Percentiles rank a stretch among this genome's conserved stretches.
phyloP scores from a whole-genome alignment of 2,797 vertebrate genomes.

The Enteromius argenteus region DNA sequence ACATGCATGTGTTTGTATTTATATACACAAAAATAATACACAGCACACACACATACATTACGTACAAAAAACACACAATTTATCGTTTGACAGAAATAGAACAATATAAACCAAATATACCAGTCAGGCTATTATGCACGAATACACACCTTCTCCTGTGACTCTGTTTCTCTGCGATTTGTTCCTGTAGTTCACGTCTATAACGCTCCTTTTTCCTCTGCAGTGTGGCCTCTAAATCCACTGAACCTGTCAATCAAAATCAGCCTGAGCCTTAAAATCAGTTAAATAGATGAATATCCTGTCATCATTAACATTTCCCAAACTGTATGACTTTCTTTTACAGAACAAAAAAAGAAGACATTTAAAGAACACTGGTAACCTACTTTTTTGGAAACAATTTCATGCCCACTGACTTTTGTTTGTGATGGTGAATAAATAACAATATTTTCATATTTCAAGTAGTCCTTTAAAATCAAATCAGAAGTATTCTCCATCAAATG shows the following conservation, averaged over 20 bases:
- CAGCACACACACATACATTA: not conserved
- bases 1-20: not conserved
- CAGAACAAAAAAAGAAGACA: not conserved
- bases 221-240: slow-evolving; percentile 72
- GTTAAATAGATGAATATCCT: not conserved
- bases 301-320: slow-evolving; percentile 4
- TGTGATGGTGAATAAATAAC: not conserved
- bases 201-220: slow-evolving; percentile 87
- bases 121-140: not conserved
- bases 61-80: not conserved
- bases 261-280: not conserved
- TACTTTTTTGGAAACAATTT: not conserved
- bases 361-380: not conserved
- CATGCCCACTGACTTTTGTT: not conserved
- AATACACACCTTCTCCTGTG: slow-evolving; percentile 84
- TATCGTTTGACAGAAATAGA: not conserved
- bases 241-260: slow-evolving; percentile 45
- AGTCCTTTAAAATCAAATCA: not conserved
- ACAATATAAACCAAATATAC: not conserved
- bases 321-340: not conserved
- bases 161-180: slow-evolving; percentile 89
- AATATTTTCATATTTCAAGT: not conserved
- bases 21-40: not conserved
- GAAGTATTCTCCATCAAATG: not conserved
- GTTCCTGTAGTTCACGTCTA: slow-evolving; percentile 87